These are phyloP conservation scores for Mormoops blainvillei DNA, from an alignment of 2,113 vertebrate genomes.

Conservation along the genomic window DNA sequence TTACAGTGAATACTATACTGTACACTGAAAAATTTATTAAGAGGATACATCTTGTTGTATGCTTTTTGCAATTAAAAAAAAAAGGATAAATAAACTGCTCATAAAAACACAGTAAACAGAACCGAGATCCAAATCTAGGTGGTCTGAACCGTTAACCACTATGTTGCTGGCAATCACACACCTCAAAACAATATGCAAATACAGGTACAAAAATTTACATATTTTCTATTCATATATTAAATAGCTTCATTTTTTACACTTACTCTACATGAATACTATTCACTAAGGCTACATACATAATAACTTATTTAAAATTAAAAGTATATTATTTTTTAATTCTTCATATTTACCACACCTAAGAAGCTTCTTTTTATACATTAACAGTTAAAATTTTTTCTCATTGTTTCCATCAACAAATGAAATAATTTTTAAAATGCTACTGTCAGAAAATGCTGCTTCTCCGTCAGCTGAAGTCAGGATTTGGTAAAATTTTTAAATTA, in stretches of 20 bases:
- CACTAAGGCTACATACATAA: background rate
- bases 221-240: background rate
- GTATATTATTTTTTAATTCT: background rate
- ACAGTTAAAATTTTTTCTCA: background rate
- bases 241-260: background rate
- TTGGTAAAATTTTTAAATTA: constrained; percentile 10
- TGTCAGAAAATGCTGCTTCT: constrained; percentile 8
- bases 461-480: background rate
- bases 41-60: background rate
- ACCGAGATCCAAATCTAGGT: background rate
- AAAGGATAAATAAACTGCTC: background rate
- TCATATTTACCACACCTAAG: background rate
- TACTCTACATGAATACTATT: background rate
- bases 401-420: background rate
- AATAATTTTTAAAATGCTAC: background rate
- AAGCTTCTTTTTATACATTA: background rate
- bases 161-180: background rate
- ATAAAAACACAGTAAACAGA: background rate
- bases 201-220: background rate
- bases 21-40: background rate
- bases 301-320: background rate
- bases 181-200: background rate
- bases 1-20: background rate
- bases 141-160: background rate
- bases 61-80: too few species aligned